These are phyloP conservation scores for Eustalomyia histrio DNA, from an alignment of 2,888 invertebrate genomes.

Conservation along the genomic window DNA sequence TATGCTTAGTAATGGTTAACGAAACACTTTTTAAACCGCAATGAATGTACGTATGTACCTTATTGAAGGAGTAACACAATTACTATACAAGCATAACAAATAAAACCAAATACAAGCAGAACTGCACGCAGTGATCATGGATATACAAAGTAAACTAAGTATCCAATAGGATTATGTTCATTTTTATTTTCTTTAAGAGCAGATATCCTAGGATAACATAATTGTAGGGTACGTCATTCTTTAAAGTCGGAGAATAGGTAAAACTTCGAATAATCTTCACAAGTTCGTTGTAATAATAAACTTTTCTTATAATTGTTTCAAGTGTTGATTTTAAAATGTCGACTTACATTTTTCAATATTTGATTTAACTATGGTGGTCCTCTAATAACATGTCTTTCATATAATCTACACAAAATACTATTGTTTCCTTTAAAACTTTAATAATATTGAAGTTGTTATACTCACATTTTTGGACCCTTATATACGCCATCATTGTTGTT, in stretches of 20 bases:
- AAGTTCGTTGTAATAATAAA: no score
- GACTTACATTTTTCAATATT: no score
- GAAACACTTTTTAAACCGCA: conserved; percentile 19
- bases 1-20: not conserved
- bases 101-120: conserved; percentile 46
- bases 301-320: no score
- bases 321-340: no score
- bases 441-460: conserved; percentile 53
- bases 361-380: no score
- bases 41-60: not conserved
- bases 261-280: no score
- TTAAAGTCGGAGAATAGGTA: no score
- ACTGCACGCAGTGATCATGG: not conserved
- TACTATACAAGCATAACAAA: conserved; percentile 22
- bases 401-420: no score
- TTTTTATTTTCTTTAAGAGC: no score
- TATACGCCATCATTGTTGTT: conserved; percentile 66
- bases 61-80: conserved; percentile 30
- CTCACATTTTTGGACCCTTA: conserved; percentile 78
- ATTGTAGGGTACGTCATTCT: conserved; percentile 45
- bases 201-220: not conserved
- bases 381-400: no score
- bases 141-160: not conserved
- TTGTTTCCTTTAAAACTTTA: conserved; percentile 16
- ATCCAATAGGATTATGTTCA: not conserved